Evolutionary conservation across 2,888 invertebrate species (phyloP), one percentile per base, ranked within the genome.

Genomic region (Psylliodes chrysocephalus): DNA sequence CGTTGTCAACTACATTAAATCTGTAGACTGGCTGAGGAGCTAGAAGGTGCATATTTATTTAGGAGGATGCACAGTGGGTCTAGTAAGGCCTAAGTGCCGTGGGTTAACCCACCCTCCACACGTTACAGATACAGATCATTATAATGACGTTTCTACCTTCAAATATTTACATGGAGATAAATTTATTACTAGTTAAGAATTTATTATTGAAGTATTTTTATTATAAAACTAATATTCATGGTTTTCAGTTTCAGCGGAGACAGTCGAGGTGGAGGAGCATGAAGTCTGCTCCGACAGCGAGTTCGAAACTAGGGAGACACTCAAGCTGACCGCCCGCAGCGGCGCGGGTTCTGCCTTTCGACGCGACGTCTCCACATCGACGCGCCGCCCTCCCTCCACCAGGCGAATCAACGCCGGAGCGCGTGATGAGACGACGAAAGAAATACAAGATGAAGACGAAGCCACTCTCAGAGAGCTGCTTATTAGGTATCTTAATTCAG

Each of bases 391-490:
- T 19, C 52, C 59, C 54, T 35, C 49, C 71, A 66, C 66, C 64
- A 28, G 38, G 60, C 56, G 55, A 55, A 67, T 42, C 70, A 64
- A 40, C 55, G 44, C 44, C 62, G 67, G 70, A 73, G 71, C 89
- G 86, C 89, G 90, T 89, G 89, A 91, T 91, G 90, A 89, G 88
- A 88, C 90, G 90, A 86, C 89, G 88, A 90, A 90, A 86, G 92
- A 93, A 86, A 84, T 86, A 85, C 85, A 86, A 83, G 77, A 77
- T 69, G 88, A 88, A 82, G 94, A 94, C 89, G 94, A 94, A 88
- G 92, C 93, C 85, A 94, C 93, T 88, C 91, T 94, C 87, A 92
- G 93, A 89, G 93, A 94, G 90, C 90, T 94, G 88, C 93, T 94
- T 87, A 91, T 94, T 91, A 94, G 94, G 94, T 87, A 84, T 71